These are phyloP conservation scores for Coturnix japonica DNA, from an alignment of 2,113 vertebrate species.

Conservation along the genomic window DNA sequence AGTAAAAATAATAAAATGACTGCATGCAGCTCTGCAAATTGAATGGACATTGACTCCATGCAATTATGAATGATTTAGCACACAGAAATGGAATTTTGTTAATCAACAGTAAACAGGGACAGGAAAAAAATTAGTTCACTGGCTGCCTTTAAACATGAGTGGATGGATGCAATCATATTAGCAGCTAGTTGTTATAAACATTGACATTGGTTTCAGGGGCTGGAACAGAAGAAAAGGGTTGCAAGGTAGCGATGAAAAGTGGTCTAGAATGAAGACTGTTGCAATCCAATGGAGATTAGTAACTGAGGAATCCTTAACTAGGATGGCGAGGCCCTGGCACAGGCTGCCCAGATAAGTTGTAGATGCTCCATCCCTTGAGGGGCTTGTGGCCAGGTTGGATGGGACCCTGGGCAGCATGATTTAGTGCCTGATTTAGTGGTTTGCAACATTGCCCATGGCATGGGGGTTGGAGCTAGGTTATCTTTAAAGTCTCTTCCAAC, in stretches of 20 bases:
- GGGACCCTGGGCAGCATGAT: neutral
- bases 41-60: constrained; percentile 45
- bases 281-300: neutral
- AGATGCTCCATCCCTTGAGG: neutral
- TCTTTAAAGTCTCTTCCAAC: neutral
- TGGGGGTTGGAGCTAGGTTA: neutral
- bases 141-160: neutral
- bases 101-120: constrained; percentile 49
- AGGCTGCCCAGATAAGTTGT: neutral
- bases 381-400: neutral
- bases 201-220: neutral
- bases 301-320: constrained; percentile 1
- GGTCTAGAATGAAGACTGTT: neutral
- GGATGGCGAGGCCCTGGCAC: neutral
- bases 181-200: neutral
- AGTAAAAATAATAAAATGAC: constrained; percentile 62
- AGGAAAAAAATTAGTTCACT: neutral
- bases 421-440: neutral
- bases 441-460: neutral
- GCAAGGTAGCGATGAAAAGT: neutral
- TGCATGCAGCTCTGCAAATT: constrained; percentile 41
- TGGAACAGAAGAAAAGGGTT: neutral
- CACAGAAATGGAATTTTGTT: constrained; percentile 35
- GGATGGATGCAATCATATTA: neutral
- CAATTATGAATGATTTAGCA: constrained; percentile 53